Conservation (phyloP, 1,140 invertebrate genomes). For the Elymnias hypermnestra region DNA sequence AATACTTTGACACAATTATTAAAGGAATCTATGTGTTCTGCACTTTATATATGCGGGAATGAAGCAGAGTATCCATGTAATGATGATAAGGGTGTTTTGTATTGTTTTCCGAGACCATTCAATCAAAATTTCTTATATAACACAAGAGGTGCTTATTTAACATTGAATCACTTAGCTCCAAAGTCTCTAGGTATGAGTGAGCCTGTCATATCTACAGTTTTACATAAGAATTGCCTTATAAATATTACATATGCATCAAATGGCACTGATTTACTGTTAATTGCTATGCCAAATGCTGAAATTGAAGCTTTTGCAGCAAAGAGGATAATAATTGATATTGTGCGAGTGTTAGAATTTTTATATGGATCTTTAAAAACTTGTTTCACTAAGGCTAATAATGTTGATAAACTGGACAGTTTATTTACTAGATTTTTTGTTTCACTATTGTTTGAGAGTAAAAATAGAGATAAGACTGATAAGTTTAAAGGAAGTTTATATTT, state of each 20-base stretch:
- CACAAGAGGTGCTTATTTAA: constrained; percentile 81
- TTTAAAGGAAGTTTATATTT: constrained; percentile 24
- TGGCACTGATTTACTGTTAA: constrained; percentile 75
- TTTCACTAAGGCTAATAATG: constrained; percentile 62
- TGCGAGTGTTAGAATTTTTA: constrained; percentile 58
- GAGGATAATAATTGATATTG: constrained; percentile 67
- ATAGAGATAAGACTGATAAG: constrained; percentile 20
- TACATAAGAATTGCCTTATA: constrained; percentile 71
- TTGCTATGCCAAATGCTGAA: constrained; percentile 68
- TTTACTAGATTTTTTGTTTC: constrained; percentile 53
- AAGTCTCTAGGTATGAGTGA: constrained; percentile 77
- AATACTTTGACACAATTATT: constrained; percentile 74
- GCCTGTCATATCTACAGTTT: constrained; percentile 77
- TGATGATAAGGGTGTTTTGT: constrained; percentile 81
- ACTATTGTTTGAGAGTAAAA: constrained; percentile 30
- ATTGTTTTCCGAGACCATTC: constrained; percentile 80
- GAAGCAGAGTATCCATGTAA: constrained; percentile 78
- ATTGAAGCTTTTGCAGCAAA: constrained; percentile 55
- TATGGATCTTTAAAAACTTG: constrained; percentile 58
- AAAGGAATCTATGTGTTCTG: constrained; percentile 76
- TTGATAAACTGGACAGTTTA: constrained; percentile 56
- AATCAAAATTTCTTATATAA: constrained; percentile 78
- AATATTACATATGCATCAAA: constrained; percentile 77
- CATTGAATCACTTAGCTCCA: constrained; percentile 81
- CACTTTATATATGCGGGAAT: constrained; percentile 79